A percentile compares a stretch with the other conserved stretches of the same genome.
These are phyloP conservation scores for Anaspis maculata DNA, from an alignment of 2,888 invertebrate species.

Conservation along the genomic window DNA sequence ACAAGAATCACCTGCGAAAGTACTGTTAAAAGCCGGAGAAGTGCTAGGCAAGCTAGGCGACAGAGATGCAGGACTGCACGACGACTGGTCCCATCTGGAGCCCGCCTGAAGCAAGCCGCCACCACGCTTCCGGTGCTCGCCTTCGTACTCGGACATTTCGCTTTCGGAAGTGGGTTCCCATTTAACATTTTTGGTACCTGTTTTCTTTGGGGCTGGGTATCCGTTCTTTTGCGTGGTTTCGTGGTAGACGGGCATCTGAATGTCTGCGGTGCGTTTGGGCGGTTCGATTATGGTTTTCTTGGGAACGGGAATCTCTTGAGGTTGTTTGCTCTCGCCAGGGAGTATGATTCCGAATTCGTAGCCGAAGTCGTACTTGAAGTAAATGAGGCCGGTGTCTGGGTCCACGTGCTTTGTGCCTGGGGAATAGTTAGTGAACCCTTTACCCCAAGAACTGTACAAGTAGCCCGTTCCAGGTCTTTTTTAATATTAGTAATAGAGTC, in stretches of 20 bases:
- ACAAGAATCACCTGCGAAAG: constrained; percentile 33
- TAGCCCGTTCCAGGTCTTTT: no score
- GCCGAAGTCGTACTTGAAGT: constrained; percentile 76
- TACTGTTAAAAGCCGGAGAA: constrained; percentile 45
- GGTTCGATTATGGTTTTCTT: constrained; percentile 44
- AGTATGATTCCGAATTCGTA: constrained; percentile 69
- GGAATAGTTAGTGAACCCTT: not conserved
- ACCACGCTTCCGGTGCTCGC: constrained; percentile 39
- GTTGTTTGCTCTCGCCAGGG: constrained; percentile 54
- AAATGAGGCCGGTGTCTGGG: constrained; percentile 66
- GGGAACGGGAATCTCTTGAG: constrained; percentile 37
- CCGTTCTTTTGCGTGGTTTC: constrained; percentile 43
- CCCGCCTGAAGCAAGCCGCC: constrained; percentile 20
- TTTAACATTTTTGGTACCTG: constrained; percentile 44
- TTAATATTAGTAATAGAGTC: no score
- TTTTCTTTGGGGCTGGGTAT: constrained; percentile 39
- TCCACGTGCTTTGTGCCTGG: constrained; percentile 68
- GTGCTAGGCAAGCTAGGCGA: constrained; percentile 52
- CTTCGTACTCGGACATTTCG: constrained; percentile 53
- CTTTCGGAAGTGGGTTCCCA: constrained; percentile 57
- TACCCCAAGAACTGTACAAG: no score
- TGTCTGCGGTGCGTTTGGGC: constrained; percentile 50
- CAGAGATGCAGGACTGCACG: constrained; percentile 50
- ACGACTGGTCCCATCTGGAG: constrained; percentile 42
- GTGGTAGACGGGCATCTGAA: constrained; percentile 60